These are phyloP conservation scores for Rousettus leschenaultii DNA, from an alignment of 2,113 vertebrate genomes.

Conservation along the genomic window DNA sequence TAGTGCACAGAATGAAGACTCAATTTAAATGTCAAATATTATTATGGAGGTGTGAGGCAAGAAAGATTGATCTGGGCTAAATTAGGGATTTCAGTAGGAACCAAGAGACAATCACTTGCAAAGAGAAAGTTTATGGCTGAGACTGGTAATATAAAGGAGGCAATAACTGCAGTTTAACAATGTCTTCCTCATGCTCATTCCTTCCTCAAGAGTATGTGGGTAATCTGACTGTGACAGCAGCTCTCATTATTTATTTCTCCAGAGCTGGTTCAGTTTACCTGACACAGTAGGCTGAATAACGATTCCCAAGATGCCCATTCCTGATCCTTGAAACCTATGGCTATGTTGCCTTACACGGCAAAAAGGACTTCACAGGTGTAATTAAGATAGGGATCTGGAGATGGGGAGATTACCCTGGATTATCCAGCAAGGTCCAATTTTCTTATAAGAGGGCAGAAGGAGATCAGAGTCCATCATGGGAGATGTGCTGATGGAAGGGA, in stretches of 20 bases:
- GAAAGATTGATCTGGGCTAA: not conserved
- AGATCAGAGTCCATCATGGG: not conserved
- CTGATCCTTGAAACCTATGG: not conserved
- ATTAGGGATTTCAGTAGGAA: not conserved
- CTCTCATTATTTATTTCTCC: not conserved
- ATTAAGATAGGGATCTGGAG: not conserved
- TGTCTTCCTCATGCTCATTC: not conserved
- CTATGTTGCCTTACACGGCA: not conserved
- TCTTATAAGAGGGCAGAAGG: not conserved
- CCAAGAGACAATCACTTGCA: not conserved
- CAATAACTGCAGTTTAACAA: not conserved
- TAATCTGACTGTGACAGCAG: not conserved
- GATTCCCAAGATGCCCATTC: not conserved
- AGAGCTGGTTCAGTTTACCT: not conserved
- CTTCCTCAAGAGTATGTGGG: fast-evolving
- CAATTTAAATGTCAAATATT: not conserved
- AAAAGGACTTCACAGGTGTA: not conserved
- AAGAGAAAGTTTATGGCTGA: not conserved
- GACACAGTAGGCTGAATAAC: not conserved
- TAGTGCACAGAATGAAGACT: not conserved
- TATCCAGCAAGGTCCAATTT: not conserved
- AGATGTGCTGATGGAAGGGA: not conserved
- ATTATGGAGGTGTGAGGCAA: not conserved
- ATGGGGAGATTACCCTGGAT: not conserved
- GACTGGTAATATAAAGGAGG: not conserved